A percentile compares a stretch with the other conserved stretches of the same genome.
Evolutionary conservation across 2,888 invertebrate species (phyloP).

Genomic region (Pemphredon lugubris): DNA sequence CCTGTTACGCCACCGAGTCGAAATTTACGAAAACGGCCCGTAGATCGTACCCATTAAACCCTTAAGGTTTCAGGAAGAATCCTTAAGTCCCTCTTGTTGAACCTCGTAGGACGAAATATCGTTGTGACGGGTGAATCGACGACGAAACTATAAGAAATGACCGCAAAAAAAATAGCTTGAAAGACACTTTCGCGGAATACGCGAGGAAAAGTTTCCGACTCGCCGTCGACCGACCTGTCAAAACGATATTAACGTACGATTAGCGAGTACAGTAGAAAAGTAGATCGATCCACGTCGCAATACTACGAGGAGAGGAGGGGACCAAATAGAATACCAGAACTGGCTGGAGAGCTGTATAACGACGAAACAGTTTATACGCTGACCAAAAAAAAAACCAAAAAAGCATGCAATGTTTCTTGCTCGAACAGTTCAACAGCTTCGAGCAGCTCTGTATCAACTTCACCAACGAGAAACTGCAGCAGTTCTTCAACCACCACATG

Average conservation of each 20-base stretch:
- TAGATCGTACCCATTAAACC: constrained; percentile 19
- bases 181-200: background rate
- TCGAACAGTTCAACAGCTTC: constrained; percentile 87
- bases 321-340: constrained; percentile 7
- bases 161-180: background rate
- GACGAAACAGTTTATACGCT: constrained; percentile 7
- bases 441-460: constrained; percentile 97
- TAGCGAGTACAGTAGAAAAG: background rate
- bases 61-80: constrained; percentile 5
- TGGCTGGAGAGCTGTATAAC: background rate
- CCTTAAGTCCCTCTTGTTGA: constrained; percentile 1
- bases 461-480: constrained; percentile 96
- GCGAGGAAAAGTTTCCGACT: background rate
- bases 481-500: constrained; percentile 98
- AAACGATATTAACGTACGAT: background rate
- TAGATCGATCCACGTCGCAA: background rate
- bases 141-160: background rate
- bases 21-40: constrained; percentile 12
- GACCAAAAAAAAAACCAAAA: constrained; percentile 50
- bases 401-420: constrained; percentile 65
- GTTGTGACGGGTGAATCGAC: constrained; percentile 25
- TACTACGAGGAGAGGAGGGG: background rate
- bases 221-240: background rate
- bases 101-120: background rate
- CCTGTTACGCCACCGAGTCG: constrained; percentile 31